phyloP scores from a whole-genome alignment of 2,888 invertebrate species.

The Chirona hameri region DNA sequence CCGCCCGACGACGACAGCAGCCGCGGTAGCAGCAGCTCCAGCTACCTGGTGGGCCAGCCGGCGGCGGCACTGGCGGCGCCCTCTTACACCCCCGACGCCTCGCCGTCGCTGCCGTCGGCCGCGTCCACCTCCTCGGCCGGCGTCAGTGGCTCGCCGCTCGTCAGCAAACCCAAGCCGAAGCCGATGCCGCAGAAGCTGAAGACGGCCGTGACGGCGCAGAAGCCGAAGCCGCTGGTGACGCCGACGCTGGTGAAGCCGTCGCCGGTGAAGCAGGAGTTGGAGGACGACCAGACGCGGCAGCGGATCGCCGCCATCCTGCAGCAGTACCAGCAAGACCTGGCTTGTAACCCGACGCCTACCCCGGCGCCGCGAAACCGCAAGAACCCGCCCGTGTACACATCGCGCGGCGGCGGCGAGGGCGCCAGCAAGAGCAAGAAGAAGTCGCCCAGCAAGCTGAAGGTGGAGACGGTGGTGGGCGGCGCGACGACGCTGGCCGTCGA shows the following conservation, averaged over 20 bases:
- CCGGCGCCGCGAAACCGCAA: conserved; percentile 40
- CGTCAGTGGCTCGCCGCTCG: neutral
- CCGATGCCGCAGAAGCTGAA: conserved; percentile 25
- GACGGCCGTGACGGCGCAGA: conserved; percentile 13
- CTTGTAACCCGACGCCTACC: conserved; percentile 39
- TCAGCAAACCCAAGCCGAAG: conserved; percentile 34
- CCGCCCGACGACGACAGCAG: neutral
- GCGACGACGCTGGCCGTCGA: neutral
- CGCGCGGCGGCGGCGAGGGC: conserved; percentile 38
- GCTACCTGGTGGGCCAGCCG: neutral
- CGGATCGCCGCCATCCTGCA: conserved; percentile 39
- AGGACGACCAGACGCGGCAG: conserved; percentile 40
- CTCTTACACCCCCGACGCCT: neutral
- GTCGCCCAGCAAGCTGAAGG: conserved; percentile 38
- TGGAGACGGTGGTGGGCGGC: conserved; percentile 25
- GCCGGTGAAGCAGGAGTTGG: conserved; percentile 40
- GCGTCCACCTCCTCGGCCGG: conserved; percentile 31
- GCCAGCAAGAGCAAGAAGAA: conserved; percentile 40
- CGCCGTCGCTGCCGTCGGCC: neutral
- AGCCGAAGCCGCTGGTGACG: conserved; percentile 37
- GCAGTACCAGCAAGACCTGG: conserved; percentile 39
- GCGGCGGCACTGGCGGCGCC: neutral
- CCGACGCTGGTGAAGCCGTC: conserved; percentile 38
- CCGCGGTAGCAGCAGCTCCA: neutral
- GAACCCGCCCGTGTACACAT: conserved; percentile 39